phyloP scores from a whole-genome alignment of 2,113 vertebrate genomes.

The Myocastor coypus region DNA sequence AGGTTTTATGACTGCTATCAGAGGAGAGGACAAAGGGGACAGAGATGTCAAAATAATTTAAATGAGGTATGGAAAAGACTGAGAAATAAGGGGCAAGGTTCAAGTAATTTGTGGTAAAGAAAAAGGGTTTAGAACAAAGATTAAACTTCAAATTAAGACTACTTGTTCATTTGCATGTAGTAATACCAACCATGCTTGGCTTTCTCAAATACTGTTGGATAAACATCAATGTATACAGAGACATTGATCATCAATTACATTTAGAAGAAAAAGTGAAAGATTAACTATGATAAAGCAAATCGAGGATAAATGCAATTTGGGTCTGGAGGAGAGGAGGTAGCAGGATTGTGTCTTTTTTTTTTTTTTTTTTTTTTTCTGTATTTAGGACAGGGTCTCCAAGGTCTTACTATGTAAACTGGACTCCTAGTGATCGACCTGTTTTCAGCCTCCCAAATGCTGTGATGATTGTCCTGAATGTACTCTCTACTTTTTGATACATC shows the following conservation, averaged over 20 bases:
- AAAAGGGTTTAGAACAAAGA: conserved; percentile 15
- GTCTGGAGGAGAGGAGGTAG: too few relatives aligned
- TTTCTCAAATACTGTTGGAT: background rate
- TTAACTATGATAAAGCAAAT: background rate
- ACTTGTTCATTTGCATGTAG: background rate
- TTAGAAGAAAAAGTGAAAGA: conserved; percentile 5
- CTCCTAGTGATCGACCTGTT: too few relatives aligned
- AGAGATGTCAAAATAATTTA: conserved; percentile 48
- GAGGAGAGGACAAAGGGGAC: background rate
- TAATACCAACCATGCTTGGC: background rate
- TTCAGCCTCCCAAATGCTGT: too few relatives aligned
- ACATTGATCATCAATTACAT: background rate
- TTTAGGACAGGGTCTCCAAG: too few relatives aligned
- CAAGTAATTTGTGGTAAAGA: background rate
- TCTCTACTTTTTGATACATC: conserved; percentile 8
- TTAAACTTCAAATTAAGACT: conserved; percentile 9
- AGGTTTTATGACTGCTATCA: background rate
- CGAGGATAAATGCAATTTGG: too few relatives aligned
- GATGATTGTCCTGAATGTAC: background rate
- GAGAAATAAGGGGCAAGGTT: conserved; percentile 36
- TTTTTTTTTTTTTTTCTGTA: too few relatives aligned
- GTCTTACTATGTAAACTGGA: too few relatives aligned
- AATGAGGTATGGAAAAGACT: background rate
- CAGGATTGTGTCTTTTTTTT: too few relatives aligned
- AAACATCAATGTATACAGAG: conserved; percentile 12